A percentile compares a stretch with the other conserved stretches of the same genome.
These are phyloP conservation scores for Matsumyia berberina DNA, from an alignment of 2,888 invertebrate species.

Conservation along the genomic window DNA sequence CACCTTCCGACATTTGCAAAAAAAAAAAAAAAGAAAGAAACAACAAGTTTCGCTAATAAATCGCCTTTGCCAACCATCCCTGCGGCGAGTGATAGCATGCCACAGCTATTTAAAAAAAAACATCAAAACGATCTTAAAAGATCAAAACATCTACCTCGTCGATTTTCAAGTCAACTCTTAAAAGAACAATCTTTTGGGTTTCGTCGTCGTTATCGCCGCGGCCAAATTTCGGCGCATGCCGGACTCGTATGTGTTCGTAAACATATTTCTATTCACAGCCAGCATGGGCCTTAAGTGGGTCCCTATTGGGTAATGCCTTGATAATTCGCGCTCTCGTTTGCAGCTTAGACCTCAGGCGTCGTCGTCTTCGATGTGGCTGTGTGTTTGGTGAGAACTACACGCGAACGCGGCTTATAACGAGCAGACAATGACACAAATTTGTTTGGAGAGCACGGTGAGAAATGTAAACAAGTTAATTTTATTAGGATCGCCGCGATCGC, in stretches of 20 bases:
- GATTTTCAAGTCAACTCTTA: background rate
- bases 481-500: conserved; percentile 28
- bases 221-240: conserved; percentile 35
- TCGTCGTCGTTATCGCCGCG: conserved; percentile 11
- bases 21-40: background rate
- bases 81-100: conserved; percentile 18
- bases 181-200: background rate
- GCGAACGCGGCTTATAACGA: conserved; percentile 1
- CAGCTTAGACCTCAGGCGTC: background rate
- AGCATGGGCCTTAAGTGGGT: conserved; percentile 28
- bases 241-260: background rate
- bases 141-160: conserved; percentile 13
- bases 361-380: background rate
- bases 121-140: conserved; percentile 7
- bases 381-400: conserved; percentile 6
- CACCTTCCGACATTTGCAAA: conserved; percentile 4
- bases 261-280: conserved; percentile 10
- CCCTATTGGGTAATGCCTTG: conserved; percentile 17
- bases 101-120: conserved; percentile 18
- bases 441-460: conserved; percentile 36
- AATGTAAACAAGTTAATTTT: conserved; percentile 66
- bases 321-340: conserved; percentile 17
- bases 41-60: background rate
- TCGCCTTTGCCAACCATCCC: conserved; percentile 13
- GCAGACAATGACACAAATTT: conserved; percentile 33